These are phyloP conservation scores for Glareola pratincola DNA, from an alignment of 2,113 vertebrate species.

Conservation along the genomic window DNA sequence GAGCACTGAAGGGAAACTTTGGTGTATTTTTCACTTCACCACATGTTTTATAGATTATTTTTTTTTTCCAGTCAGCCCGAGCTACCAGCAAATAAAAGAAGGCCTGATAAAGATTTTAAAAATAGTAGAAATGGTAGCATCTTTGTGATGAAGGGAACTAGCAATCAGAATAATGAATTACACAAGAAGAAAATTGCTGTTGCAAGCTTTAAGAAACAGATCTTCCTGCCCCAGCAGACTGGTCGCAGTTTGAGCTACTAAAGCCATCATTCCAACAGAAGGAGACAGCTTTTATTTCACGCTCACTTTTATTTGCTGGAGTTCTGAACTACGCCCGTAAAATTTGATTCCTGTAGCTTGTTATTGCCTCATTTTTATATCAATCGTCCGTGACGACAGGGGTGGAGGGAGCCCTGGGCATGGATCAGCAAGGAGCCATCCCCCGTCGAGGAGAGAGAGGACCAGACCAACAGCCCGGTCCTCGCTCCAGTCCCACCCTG, in stretches of 20 bases:
- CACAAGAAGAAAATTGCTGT: background rate
- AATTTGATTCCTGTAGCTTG: background rate
- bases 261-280: background rate
- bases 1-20: background rate
- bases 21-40: slow-evolving; percentile 30
- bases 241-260: background rate
- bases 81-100: background rate
- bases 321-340: background rate
- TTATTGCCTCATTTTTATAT: background rate
- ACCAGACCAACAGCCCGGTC: background rate
- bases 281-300: background rate
- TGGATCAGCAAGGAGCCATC: background rate
- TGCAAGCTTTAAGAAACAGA: background rate
- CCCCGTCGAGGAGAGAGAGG: rapidly evolving
- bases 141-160: background rate
- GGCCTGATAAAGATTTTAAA: background rate
- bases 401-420: background rate
- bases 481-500: rapidly evolving
- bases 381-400: background rate
- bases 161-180: background rate
- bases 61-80: background rate
- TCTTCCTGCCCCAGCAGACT: background rate
- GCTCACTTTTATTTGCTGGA: background rate
- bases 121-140: background rate
- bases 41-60: background rate